phyloP scores from a whole-genome alignment of 2,888 invertebrate species.

The Cremastinae sp. region DNA sequence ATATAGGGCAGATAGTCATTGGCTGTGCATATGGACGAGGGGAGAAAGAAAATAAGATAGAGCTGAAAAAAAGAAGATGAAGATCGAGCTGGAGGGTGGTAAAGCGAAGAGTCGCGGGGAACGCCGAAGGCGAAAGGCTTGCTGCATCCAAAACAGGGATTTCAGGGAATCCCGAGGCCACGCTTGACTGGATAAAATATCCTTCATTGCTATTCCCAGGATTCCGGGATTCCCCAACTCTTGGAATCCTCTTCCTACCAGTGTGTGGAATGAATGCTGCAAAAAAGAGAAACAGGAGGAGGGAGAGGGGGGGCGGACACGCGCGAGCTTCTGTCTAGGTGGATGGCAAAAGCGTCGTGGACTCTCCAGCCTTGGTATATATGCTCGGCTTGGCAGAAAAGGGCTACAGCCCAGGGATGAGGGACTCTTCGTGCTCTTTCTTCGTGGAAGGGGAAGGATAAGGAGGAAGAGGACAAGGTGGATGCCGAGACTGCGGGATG shows the following conservation, averaged over 20 bases:
- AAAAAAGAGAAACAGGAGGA: too few relatives aligned
- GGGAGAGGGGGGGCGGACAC: slow-evolving; percentile 9
- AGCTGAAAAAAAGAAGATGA: too few relatives aligned
- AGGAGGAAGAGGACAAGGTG: slow-evolving; percentile 52
- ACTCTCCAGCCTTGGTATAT: slow-evolving; percentile 31
- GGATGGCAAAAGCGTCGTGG: slow-evolving; percentile 29
- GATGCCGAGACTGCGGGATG: slow-evolving; percentile 42
- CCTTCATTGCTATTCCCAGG: slow-evolving; percentile 73
- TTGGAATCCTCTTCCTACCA: slow-evolving; percentile 16
- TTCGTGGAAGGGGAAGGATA: slow-evolving; percentile 48
- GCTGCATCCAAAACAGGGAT: slow-evolving; percentile 75
- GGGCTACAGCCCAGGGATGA: slow-evolving; percentile 49
- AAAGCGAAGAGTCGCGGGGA: slow-evolving; percentile 46
- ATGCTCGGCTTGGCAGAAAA: slow-evolving; percentile 53
- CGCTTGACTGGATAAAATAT: slow-evolving; percentile 76
- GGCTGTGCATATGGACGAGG: slow-evolving; percentile 2
- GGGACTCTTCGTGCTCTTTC: slow-evolving; percentile 35
- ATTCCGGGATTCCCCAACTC: slow-evolving; percentile 66
- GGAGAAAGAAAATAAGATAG: slow-evolving; percentile 41
- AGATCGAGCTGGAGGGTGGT: not conserved
- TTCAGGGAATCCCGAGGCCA: slow-evolving; percentile 71
- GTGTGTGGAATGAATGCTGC: slow-evolving; percentile 20
- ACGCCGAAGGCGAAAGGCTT: slow-evolving; percentile 34
- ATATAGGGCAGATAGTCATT: slow-evolving; percentile 31
- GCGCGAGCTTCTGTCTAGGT: slow-evolving; percentile 11